phyloP scores from a whole-genome alignment of 2,888 invertebrate species.

The Dioctria linearis region DNA sequence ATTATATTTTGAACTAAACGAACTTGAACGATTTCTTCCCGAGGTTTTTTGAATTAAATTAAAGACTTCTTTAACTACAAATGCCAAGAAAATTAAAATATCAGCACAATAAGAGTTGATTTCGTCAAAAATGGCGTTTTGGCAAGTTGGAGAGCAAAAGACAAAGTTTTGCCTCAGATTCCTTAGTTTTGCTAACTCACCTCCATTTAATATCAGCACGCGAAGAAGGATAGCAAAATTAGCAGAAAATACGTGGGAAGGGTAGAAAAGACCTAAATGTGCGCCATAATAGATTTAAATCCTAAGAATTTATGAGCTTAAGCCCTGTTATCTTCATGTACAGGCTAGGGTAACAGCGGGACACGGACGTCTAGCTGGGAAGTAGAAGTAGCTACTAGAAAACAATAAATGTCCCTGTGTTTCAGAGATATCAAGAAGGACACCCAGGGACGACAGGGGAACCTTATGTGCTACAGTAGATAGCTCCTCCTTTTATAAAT shows the following conservation, averaged over 20 bases:
- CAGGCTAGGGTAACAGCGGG: constrained; percentile 43
- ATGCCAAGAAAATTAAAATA: constrained; percentile 30
- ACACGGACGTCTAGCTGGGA: neutral
- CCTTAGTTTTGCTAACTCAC: constrained; percentile 34
- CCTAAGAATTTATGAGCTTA: constrained; percentile 57
- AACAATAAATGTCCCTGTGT: constrained; percentile 36
- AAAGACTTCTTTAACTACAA: neutral
- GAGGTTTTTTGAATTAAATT: constrained; percentile 38
- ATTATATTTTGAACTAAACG: constrained; percentile 33
- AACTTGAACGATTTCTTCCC: constrained; percentile 34
- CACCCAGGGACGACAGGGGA: neutral
- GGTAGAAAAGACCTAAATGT: constrained; percentile 38
- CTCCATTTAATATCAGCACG: neutral
- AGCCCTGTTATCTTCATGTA: constrained; percentile 56
- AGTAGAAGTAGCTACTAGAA: constrained; percentile 10
- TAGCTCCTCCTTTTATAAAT: constrained; percentile 40
- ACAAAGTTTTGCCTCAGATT: constrained; percentile 1
- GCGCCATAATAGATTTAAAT: constrained; percentile 57
- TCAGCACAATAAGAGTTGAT: constrained; percentile 25
- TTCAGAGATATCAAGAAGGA: neutral
- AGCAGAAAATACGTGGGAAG: neutral
- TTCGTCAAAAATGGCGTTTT: constrained; percentile 15
- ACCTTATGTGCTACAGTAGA: neutral
- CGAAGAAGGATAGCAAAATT: constrained; percentile 11
- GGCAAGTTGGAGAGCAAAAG: neutral